Base-by-base conservation (phyloP, 2,797 vertebrate species). In the Danio jaintianensis region DNA sequence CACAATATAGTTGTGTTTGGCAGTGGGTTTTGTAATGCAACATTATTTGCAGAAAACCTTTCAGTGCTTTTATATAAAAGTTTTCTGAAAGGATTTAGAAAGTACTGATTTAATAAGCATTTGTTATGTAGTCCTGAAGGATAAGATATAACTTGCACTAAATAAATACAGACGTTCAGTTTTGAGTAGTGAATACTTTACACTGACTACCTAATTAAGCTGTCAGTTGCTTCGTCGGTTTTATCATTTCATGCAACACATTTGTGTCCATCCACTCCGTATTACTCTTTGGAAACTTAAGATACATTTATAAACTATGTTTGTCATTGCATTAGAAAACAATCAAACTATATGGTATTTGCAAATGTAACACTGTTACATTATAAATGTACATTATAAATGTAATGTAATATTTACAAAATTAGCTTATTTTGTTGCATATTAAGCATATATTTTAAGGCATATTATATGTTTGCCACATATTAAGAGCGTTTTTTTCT, bases 231-330 rank as follows among this genome's bases (percentile, higher is more conserved):
- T 22, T 11, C 2, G 0, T 48, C 75, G 36, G 9, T 36, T 56
- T 77, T 66, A 40, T 66, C 22, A 42, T 78, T 58, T 58, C 42
- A 68, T 68, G 42, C 40, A 38, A 58, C 52, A 20, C 63, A 11
- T 48, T 53, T 67, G 22, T 47, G 63, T 50, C 43, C n/a, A 48
- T 69, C n/a, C 42, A 58, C n/a, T 36, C 8, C 16, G 68, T 58
- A 68, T 59, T 59, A 68, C 53, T 58, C 16, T 76, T n/a, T 36
- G 10, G 4, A 77, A 40, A 58, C 20, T 77, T 47, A 45, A 13
- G 6, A 6, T 15, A 45, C 50, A 18, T 42, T 45, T 56, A 4
- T 45, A 43, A 29, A 76, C 9, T 66, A 12, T 36, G 38, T 66
- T 45, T 76, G 52, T n/a, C 15, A 66, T 5, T 66, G 15, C 6